Evolutionary conservation across 2,113 vertebrate species (phyloP).

Genomic region (Triplophysa siluroides): DNA sequence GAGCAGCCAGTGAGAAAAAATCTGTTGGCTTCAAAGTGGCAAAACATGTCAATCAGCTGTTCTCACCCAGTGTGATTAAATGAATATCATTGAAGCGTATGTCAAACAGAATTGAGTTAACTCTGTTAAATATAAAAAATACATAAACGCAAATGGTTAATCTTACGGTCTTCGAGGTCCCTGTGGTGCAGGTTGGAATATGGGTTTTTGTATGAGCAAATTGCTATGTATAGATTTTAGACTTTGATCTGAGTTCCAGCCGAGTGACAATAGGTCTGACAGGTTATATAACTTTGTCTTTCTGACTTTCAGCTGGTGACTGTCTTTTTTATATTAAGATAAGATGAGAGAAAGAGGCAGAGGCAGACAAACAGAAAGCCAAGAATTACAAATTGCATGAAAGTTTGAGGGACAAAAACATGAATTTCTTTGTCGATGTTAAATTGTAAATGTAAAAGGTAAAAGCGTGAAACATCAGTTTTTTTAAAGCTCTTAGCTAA

Average conservation of each 20-base stretch:
- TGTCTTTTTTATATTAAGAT: slow-evolving; percentile 10
- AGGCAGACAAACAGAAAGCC: not conserved
- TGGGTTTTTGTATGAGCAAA: too few species aligned
- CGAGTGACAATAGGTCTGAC: slow-evolving; percentile 52
- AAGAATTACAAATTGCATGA: too few species aligned
- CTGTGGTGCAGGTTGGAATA: too few species aligned
- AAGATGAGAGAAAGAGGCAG: slow-evolving; percentile 40
- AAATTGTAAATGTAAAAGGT: too few species aligned
- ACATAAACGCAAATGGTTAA: not conserved
- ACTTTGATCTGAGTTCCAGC: slow-evolving; percentile 60
- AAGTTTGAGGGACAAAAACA: too few species aligned
- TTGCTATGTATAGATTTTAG: not conserved
- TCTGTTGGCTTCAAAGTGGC: slow-evolving; percentile 46
- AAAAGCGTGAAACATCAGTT: not conserved
- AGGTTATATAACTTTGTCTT: slow-evolving; percentile 52
- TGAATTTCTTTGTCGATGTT: too few species aligned
- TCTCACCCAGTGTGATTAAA: not conserved
- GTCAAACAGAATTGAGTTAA: not conserved
- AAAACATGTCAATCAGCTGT: slow-evolving; percentile 54
- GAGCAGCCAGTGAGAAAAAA: not conserved
- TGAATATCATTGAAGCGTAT: not conserved
- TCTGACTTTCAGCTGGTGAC: slow-evolving; percentile 3
- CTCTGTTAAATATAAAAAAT: too few species aligned
- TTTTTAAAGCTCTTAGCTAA: slow-evolving; percentile 24
- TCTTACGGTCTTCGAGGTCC: too few species aligned